phyloP scores from a whole-genome alignment of 2,888 invertebrate species.

The Synergus itoensis region DNA sequence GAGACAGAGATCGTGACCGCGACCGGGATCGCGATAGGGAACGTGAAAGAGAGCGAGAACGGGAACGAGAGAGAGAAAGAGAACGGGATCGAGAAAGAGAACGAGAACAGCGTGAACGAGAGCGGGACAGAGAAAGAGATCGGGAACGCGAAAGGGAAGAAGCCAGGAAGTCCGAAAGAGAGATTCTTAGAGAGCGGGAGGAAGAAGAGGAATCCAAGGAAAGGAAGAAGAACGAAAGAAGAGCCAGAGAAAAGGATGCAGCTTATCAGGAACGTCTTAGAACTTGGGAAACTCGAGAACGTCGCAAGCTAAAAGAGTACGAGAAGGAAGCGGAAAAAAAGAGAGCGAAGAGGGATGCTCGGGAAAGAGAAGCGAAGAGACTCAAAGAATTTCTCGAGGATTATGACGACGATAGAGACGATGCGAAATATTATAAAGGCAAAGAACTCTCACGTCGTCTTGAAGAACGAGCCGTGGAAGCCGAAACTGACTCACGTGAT shows the following conservation, averaged over 20 bases:
- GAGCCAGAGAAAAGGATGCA: constrained; percentile 95
- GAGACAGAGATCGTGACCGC: constrained; percentile 70
- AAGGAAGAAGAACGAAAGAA: constrained; percentile 92
- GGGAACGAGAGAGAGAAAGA: constrained; percentile 77
- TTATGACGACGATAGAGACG: constrained; percentile 99
- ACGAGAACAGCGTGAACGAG: constrained; percentile 82
- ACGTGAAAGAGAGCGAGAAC: constrained; percentile 79
- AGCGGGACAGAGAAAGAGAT: constrained; percentile 81
- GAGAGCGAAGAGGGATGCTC: constrained; percentile 90
- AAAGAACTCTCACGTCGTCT: constrained; percentile 94
- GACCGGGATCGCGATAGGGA: constrained; percentile 82
- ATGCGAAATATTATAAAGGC: constrained; percentile 97
- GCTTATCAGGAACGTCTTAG: constrained; percentile 94
- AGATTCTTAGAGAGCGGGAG: constrained; percentile 87
- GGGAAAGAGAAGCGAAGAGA: constrained; percentile 94
- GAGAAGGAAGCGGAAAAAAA: constrained; percentile 93
- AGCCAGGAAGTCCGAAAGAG: constrained; percentile 80
- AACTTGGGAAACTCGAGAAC: constrained; percentile 93
- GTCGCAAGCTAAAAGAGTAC: constrained; percentile 93
- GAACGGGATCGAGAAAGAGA: constrained; percentile 80
- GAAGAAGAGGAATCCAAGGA: constrained; percentile 96
- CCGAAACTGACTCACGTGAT: constrained; percentile 94
- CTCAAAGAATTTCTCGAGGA: constrained; percentile 99
- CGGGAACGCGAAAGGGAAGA: constrained; percentile 80
- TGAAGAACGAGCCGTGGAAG: constrained; percentile 95